Base-by-base conservation (phyloP, 2,113 vertebrate genomes). In the Scolopax mira region DNA sequence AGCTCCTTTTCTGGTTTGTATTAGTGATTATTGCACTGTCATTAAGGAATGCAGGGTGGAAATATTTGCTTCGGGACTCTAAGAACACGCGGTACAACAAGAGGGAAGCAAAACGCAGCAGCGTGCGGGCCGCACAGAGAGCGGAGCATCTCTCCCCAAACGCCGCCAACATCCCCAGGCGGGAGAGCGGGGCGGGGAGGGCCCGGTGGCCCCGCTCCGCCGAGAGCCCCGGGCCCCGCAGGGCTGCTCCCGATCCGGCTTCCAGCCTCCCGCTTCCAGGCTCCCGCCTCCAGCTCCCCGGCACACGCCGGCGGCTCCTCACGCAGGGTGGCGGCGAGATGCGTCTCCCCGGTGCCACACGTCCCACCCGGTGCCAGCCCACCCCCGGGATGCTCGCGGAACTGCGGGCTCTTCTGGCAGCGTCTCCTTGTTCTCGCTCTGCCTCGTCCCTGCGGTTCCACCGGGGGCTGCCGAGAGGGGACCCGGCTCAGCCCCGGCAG, bases 301-400 rank as follows among this genome's bases (percentile, higher is more conserved):
- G 6, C 39, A 8, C 74, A 6, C 49, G 10, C 54, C 22, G 87
- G 93, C 90, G 39, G 60, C 85, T n/a, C 22, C 58, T 37, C 23
- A 14, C 5, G 52, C 79, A 25, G 85, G 24, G 37, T 2, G 42
- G 15, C 3, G 12, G 69, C 49, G 81, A 67, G 90, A 79, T 82
- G 90, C 44, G 65, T 85, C 65, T 77, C 92, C 82, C 44, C 71
- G n/a, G 55, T 44, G 3, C 46, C 85, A 77, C 85, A 61, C 10
- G 65, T 58, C 58, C 93, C 96, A 83, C 96, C 96, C 90, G 94
- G 24, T 71, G 88, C 95, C 95, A 77, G 46, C 75, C 44, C 33
- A 1, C 57, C 79, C 48, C 22, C 25, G 25, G 88, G 85, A 51
- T 8, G 79, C 79, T 8, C 49, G 12, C 14, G 49, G 42, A 62